Evolutionary conservation across 2,797 vertebrate species (phyloP), one percentile per base, ranked within the genome.

Genomic region (Tenualosa thibaudeaui): DNA sequence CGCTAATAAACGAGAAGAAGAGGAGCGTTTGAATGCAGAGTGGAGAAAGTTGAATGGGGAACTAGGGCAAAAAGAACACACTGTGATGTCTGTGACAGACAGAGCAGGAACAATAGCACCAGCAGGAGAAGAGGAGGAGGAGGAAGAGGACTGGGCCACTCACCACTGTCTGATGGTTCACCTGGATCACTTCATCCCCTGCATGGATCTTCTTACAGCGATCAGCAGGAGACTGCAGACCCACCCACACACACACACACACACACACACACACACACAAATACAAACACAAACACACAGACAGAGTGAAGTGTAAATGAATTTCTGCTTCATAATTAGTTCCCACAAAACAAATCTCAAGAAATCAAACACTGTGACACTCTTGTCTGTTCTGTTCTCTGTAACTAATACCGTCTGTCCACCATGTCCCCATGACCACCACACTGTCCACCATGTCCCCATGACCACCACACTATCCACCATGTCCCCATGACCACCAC

Each of bases 111-210:
- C 31, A 37, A 26, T 12, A 37, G 26, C 65, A 37, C n/a, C 22
- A 24, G 60, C 60, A 60, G 22, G 19, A n/a, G n/a, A 53, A 31
- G 62, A 43, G 56, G 82, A 83, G 15, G 49, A 31, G 53, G 50
- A 75, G 19, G 50, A 24, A 51, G 68, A 84, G 4, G 3, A 19
- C 1, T 12, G 12, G 50, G 50, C 46, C 1, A 46, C 17, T 95
- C 94, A 99, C 98, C 97, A 99, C 98, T 90, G 98, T 99, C 96
- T 99, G 98, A 93, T 99, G 98, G 94, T 99, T 99, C 94, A 99
- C 98, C 96, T 99, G 98, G 91, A 99, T 99, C 93, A 99, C 98
- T 97, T 99, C 98, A 95, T 99, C 98, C 17, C 98, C 98, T 85
- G 98, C 98, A 90, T 99, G 98, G 94, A 99, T 99, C 96, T 99